phyloP scores from a whole-genome alignment of 2,797 vertebrate genomes.

The Capromys pilorides region DNA sequence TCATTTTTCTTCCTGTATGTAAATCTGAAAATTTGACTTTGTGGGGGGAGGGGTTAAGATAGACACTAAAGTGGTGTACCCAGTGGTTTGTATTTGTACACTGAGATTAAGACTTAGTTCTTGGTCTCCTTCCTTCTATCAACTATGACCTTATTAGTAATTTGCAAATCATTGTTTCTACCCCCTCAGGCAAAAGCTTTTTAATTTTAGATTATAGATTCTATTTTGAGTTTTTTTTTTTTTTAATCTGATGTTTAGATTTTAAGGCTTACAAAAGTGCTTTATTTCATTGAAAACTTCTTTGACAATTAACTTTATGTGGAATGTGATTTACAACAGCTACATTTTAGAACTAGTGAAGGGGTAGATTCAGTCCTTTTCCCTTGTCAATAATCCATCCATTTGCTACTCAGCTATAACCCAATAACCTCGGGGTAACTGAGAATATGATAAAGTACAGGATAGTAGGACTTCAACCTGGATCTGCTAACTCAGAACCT shows the following conservation, averaged over 20 bases:
- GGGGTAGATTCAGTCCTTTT: neutral
- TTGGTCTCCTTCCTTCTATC: neutral
- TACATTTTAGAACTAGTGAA: constrained; percentile 27
- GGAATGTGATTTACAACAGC: neutral
- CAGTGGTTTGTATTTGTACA: constrained; percentile 7
- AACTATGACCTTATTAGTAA: neutral
- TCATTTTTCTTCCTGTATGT: neutral
- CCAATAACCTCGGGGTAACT: neutral
- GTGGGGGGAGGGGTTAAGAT: neutral
- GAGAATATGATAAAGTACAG: neutral
- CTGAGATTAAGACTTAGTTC: neutral
- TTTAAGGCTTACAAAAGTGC: neutral
- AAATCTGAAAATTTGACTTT: neutral
- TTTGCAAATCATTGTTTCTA: neutral
- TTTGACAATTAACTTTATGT: constrained; percentile 44
- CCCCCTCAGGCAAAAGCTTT: neutral
- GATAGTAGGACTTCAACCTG: neutral
- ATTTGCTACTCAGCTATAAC: neutral
- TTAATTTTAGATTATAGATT: constrained; percentile 39
- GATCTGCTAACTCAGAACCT: constrained; percentile 30
- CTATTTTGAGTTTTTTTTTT: constrained; percentile 13
- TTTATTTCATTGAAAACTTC: neutral
- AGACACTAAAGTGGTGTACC: neutral
- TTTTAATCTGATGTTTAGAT: constrained; percentile 2
- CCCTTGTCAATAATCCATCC: neutral